Evolutionary conservation across 2,888 invertebrate genomes (phyloP).

Genomic region (Epirrhoe tristata): DNA sequence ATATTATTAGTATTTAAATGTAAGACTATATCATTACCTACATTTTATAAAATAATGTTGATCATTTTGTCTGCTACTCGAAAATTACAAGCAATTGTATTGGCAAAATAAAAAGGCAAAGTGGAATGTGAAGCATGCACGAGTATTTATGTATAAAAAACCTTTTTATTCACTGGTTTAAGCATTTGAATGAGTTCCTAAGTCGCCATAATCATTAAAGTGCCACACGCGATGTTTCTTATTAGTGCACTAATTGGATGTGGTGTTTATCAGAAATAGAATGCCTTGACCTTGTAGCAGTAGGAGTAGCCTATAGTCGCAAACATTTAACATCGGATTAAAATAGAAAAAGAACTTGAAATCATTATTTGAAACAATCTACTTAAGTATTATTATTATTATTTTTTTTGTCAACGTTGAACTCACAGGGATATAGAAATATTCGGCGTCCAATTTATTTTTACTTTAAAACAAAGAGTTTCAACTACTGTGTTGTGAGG

Average conservation of each 20-base stretch:
- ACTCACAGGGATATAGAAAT: too few species aligned
- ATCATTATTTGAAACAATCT: background rate
- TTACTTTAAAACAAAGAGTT: too few species aligned
- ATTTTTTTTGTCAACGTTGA: too few species aligned
- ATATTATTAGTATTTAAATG: background rate
- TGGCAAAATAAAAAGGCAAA: too few species aligned
- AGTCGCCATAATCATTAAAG: constrained; percentile 11
- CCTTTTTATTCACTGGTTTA: background rate
- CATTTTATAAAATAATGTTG: too few species aligned
- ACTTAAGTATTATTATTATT: too few species aligned
- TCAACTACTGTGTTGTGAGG: too few species aligned
- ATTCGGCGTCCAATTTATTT: too few species aligned
- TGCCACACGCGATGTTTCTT: constrained; percentile 22
- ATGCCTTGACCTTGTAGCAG: constrained; percentile 23
- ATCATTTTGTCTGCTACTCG: too few species aligned
- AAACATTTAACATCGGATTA: constrained; percentile 1
- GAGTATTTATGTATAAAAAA: background rate
- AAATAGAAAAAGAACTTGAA: constrained; percentile 9
- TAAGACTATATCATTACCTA: too few species aligned
- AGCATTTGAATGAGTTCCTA: constrained; percentile 1
- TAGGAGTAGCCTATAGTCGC: background rate
- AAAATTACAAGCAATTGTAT: too few species aligned
- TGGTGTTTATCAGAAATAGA: constrained; percentile 21
- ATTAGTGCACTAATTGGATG: constrained; percentile 34
- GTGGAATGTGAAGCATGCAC: too few species aligned